Evolutionary conservation across 2,797 vertebrate species (phyloP), one percentile per base, ranked within the genome.

Genomic region (Phrynocephalus forsythii): DNA sequence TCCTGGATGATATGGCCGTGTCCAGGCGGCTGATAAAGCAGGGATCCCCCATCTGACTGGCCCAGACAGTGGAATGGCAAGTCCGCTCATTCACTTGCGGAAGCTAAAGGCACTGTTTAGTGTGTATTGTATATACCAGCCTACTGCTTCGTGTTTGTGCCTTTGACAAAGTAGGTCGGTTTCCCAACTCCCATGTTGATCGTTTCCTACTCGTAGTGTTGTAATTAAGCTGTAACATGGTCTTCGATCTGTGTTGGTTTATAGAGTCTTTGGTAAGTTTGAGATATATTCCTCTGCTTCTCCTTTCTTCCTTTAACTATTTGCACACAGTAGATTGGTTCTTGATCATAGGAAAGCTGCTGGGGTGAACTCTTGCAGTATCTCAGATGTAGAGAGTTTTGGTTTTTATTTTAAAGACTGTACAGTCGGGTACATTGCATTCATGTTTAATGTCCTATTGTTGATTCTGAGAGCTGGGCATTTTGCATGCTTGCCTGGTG

Each of bases 1-100:
- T 95, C 95, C 93, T 94, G 93, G 90, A 86, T n/a, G 93, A 92
- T 92, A 93, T 90, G 81, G 90, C 92, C 91, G 79, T 85, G 93
- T 93, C 50, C 48, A 87, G 87, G 82, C 81, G 86, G 91, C 91
- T 91, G 92, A 92, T 90, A 94, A 95, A 92, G 92, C 92, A 90
- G 86, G 93, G 94, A 92, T 92, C 92, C 84, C 92, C 91, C 92
- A 89, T 94, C 95, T 93, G 52, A 87, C 89, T 91, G 90, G 89
- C 73, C 83, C 90, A 86, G 88, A 75, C 91, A 88, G 90, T 82
- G 88, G 93, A 89, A 85, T 0, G 16, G 89, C 85, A 68, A 92
- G 85, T 10, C 0, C 84, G 1, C 76, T 79, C 44, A 71, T 83
- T 84, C 18, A 2, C 72, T 86, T 38, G 3, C 88, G 68, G 79